These are phyloP conservation scores for Sebastes flavidus DNA, from an alignment of 2,797 vertebrate species.

Conservation along the genomic window DNA sequence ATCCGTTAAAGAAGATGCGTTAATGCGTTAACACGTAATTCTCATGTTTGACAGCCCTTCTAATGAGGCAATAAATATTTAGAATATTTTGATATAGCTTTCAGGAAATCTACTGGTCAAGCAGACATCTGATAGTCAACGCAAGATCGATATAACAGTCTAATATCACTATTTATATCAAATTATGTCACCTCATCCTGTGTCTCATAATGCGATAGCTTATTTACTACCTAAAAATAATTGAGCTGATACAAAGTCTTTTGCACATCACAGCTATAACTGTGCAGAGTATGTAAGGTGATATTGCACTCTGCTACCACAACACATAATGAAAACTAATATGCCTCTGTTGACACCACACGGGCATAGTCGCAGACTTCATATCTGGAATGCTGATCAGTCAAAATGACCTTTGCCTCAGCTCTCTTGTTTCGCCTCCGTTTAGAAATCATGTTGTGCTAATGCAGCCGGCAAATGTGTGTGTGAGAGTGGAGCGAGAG, in stretches of 20 bases:
- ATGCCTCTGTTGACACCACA: slow-evolving; percentile 63
- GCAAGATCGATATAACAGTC: slow-evolving; percentile 8
- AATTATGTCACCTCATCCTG: slow-evolving; percentile 22
- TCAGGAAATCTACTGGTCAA: neutral
- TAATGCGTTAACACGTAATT: fast-evolving
- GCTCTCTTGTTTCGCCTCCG: slow-evolving; percentile 38
- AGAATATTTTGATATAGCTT: neutral
- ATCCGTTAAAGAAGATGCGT: too few species aligned
- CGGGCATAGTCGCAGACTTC: slow-evolving; percentile 42
- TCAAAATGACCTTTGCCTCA: slow-evolving; percentile 64
- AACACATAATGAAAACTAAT: slow-evolving; percentile 64
- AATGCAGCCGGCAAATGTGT: slow-evolving; percentile 25
- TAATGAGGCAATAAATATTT: neutral
- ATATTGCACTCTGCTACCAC: slow-evolving; percentile 41
- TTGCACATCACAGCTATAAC: slow-evolving; percentile 16
- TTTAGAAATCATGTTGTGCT: slow-evolving; percentile 43
- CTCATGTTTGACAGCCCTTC: too few species aligned
- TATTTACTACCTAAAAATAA: slow-evolving; percentile 48
- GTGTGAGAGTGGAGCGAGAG: neutral
- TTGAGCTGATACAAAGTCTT: slow-evolving; percentile 30
- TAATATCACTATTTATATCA: slow-evolving; percentile 8
- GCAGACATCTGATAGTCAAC: slow-evolving; percentile 15
- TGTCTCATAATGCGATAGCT: slow-evolving; percentile 25
- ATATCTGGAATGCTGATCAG: slow-evolving; percentile 65
- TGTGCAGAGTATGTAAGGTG: slow-evolving; percentile 42